Conservation (phyloP, 2,113 vertebrate genomes). For the Phaetusa simplex region DNA sequence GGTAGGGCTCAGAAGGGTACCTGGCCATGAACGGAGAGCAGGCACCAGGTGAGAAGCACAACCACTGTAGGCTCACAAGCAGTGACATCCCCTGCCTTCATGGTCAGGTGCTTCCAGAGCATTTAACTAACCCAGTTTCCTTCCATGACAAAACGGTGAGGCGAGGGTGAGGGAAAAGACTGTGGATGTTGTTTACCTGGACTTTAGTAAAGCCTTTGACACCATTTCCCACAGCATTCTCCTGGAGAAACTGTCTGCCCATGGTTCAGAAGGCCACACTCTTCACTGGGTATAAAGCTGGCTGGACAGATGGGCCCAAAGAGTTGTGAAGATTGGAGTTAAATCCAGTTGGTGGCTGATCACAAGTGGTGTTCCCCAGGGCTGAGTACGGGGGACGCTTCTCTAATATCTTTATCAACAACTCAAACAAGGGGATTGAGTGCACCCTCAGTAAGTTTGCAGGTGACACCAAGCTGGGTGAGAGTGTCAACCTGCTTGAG, state of each 20-base stretch:
- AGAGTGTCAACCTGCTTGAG: neutral
- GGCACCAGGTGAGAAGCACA: neutral
- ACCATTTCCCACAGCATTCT: neutral
- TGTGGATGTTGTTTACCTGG: neutral
- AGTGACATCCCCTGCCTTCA: neutral
- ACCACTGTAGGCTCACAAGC: neutral
- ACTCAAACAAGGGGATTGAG: fast-evolving
- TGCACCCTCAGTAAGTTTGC: neutral
- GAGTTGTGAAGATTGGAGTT: neutral
- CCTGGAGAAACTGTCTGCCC: neutral
- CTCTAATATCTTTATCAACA: neutral
- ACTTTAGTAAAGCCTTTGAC: neutral
- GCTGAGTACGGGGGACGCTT: too few relatives aligned
- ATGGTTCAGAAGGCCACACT: fast-evolving
- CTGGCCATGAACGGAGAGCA: fast-evolving
- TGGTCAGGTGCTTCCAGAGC: fast-evolving
- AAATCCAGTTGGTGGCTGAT: neutral
- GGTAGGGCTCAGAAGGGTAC: neutral
- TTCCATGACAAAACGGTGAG: neutral
- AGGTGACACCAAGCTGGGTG: neutral
- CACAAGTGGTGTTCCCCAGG: neutral
- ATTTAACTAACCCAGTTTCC: neutral
- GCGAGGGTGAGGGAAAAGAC: neutral
- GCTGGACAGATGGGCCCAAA: neutral
- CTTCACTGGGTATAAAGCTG: neutral